Percentiles rank a stretch among this genome's conserved stretches.
phyloP scores from a whole-genome alignment of 2,797 vertebrate species.

The Gastrophryne carolinensis region DNA sequence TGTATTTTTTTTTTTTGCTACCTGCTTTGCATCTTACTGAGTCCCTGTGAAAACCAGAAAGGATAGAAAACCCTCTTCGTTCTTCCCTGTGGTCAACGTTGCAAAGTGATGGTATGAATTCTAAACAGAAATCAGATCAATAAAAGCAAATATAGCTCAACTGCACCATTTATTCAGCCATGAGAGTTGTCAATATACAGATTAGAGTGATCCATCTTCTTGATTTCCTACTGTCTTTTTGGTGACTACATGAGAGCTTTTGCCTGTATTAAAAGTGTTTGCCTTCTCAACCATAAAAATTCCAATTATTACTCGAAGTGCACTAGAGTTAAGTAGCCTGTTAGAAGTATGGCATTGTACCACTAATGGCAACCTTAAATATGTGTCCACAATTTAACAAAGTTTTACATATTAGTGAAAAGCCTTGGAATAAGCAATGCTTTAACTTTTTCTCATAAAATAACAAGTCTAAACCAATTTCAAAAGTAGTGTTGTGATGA shows the following conservation, averaged over 20 bases:
- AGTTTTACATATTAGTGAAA: conserved; percentile 68
- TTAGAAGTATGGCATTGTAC: conserved; percentile 69
- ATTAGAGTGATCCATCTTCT: conserved; percentile 95
- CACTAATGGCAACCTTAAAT: no score
- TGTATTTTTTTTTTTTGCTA: not conserved
- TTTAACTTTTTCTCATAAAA: no score
- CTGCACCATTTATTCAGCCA: conserved; percentile 95
- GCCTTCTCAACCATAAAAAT: conserved; percentile 87
- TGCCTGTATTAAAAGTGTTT: conserved; percentile 86
- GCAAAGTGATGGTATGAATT: conserved; percentile 82
- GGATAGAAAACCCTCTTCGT: conserved; percentile 77
- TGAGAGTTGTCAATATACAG: conserved; percentile 96
- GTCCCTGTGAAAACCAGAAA: conserved; percentile 68
- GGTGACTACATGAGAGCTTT: conserved; percentile 77
- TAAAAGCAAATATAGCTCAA: conserved; percentile 96
- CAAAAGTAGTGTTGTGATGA: no score
- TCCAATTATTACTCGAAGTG: conserved; percentile 86
- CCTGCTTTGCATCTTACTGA: conserved; percentile 52
- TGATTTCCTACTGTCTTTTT: conserved; percentile 88
- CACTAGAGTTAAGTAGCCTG: conserved; percentile 74
- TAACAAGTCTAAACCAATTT: no score
- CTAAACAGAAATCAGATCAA: conserved; percentile 87
- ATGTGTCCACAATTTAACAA: no score
- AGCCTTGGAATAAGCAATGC: conserved; percentile 68
- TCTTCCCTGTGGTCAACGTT: conserved; percentile 84